Percentiles rank a stretch among this genome's conserved stretches.
Conservation (phyloP, 2,113 vertebrate genomes). For the Emydocephalus ijimae region DNA sequence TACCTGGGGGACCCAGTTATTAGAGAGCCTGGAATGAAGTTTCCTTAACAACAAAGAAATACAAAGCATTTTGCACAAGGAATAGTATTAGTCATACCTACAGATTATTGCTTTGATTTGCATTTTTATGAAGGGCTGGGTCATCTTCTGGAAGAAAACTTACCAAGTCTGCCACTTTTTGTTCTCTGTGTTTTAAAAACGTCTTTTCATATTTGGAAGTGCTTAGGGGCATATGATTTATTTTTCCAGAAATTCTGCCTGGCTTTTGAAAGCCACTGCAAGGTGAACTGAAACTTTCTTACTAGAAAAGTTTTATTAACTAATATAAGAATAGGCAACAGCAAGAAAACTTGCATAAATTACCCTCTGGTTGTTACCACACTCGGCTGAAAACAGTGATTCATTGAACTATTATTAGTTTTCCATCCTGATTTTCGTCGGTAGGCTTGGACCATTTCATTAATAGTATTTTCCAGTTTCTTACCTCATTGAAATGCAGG, state of each 20-base stretch:
- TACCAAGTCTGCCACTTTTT: background rate
- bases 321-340: background rate
- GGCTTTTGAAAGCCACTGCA: background rate
- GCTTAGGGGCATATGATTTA: background rate
- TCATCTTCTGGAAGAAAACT: background rate
- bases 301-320: background rate
- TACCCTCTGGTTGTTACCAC: background rate
- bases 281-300: background rate
- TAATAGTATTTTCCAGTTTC: background rate
- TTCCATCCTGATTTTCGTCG: background rate
- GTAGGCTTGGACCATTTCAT: too few species aligned
- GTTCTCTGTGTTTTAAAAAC: background rate
- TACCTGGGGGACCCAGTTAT: background rate
- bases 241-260: background rate
- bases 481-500: constrained; percentile 42
- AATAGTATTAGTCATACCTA: background rate
- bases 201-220: background rate
- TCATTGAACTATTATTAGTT: background rate
- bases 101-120: constrained; percentile 4
- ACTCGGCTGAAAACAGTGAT: background rate
- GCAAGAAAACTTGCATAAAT: background rate
- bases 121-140: background rate
- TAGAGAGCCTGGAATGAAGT: background rate
- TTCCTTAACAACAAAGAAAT: constrained; percentile 1
- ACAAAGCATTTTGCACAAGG: background rate